Conservation (phyloP, 2,113 vertebrate genomes). For the Pachypanchax playfairii region DNA sequence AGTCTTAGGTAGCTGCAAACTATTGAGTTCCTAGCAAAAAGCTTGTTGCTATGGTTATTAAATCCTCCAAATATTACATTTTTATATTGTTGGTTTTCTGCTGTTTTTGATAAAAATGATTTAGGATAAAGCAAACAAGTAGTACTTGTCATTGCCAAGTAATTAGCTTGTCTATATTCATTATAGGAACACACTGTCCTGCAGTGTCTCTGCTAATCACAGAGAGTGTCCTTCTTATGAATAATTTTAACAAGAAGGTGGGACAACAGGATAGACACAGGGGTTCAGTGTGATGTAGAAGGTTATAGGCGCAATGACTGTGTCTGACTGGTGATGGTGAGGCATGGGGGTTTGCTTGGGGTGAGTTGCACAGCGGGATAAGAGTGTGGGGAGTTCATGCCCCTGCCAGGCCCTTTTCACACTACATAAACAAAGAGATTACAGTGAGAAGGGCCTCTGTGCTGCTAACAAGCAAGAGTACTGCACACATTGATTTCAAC, state of each 20-base stretch:
- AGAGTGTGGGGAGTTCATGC: slow-evolving; percentile 86
- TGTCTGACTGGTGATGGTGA: slow-evolving; percentile 58
- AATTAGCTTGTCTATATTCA: too few relatives aligned
- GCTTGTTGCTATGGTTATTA: too few relatives aligned
- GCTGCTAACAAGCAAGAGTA: slow-evolving; percentile 67
- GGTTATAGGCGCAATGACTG: slow-evolving; percentile 54
- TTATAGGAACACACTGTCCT: too few relatives aligned
- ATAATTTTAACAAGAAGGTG: slow-evolving; percentile 49
- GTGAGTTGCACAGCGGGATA: slow-evolving; percentile 74
- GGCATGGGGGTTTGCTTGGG: slow-evolving; percentile 72
- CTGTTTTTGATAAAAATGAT: too few relatives aligned
- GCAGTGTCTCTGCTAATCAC: slow-evolving; percentile 23
- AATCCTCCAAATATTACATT: too few relatives aligned
- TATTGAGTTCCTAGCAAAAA: not conserved
- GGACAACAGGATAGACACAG: slow-evolving; percentile 39
- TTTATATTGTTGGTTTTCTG: not conserved
- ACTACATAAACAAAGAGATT: slow-evolving; percentile 91
- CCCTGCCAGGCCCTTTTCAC: slow-evolving; percentile 84
- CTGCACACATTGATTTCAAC: slow-evolving; percentile 39
- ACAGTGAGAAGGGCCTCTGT: slow-evolving; percentile 79
- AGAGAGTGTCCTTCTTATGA: slow-evolving; percentile 26
- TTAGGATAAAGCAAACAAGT: too few relatives aligned
- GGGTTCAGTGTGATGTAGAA: slow-evolving; percentile 36
- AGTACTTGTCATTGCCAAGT: too few relatives aligned
- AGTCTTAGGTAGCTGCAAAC: not conserved